Conservation (phyloP, 2,797 vertebrate species). For the Amphiprion clarkii region DNA sequence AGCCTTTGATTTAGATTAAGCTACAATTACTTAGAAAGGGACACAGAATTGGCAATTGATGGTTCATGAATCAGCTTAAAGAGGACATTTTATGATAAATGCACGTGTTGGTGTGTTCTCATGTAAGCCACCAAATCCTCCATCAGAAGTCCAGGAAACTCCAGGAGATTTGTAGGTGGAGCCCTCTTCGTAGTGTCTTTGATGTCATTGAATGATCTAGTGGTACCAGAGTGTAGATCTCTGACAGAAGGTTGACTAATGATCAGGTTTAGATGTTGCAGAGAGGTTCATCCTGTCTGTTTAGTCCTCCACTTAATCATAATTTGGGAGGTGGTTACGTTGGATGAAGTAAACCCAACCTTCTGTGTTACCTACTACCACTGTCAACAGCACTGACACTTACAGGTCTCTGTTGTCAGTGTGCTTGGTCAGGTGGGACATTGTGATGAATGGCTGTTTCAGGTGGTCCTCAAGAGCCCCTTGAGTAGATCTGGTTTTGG, state of each 20-base stretch:
- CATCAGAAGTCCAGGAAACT: too few species aligned
- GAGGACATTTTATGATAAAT: neutral
- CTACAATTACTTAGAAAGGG: neutral
- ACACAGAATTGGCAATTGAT: neutral
- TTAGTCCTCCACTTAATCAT: neutral
- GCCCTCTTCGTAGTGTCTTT: too few species aligned
- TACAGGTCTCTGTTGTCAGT: conserved; percentile 12
- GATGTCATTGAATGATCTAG: too few species aligned
- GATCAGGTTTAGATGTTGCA: too few species aligned
- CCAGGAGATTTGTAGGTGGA: too few species aligned
- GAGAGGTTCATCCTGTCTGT: too few species aligned
- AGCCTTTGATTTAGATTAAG: neutral
- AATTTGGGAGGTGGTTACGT: neutral
- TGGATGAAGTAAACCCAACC: neutral
- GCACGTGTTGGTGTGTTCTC: too few species aligned
- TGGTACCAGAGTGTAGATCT: too few species aligned
- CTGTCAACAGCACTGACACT: neutral
- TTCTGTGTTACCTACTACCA: neutral
- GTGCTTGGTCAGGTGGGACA: conserved; percentile 3
- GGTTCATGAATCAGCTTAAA: neutral
- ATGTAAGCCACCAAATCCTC: too few species aligned
- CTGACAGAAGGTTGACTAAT: too few species aligned
- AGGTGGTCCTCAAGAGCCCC: conserved; percentile 37
- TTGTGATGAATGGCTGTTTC: conserved; percentile 22
- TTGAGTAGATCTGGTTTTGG: conserved; percentile 28